Percentiles rank a stretch among this genome's conserved stretches.
Conservation (phyloP, 2,113 vertebrate species). For the Sitta europaea region DNA sequence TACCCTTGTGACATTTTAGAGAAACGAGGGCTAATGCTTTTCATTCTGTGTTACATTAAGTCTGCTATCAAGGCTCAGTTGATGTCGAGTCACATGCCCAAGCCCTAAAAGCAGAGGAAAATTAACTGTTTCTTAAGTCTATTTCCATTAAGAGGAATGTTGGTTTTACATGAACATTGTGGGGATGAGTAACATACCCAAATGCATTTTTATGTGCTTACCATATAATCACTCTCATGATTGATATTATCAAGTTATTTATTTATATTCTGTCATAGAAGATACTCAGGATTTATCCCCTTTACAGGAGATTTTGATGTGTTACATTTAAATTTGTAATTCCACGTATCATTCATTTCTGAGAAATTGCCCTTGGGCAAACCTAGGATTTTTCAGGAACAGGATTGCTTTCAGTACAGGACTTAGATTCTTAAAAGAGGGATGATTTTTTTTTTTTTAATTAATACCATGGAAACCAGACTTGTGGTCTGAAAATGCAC, state of each 20-base stretch:
- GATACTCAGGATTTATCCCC: neutral
- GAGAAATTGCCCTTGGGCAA: neutral
- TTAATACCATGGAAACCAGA: neutral
- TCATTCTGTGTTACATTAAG: neutral
- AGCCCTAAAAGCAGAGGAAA: neutral
- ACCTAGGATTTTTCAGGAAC: neutral
- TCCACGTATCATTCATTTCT: neutral
- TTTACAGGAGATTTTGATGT: neutral
- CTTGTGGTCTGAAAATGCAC: neutral
- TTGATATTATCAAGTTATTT: neutral
- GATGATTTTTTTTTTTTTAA: neutral
- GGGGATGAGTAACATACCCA: neutral
- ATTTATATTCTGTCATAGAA: neutral
- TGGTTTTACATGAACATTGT: neutral
- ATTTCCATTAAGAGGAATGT: neutral
- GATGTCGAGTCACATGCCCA: neutral
- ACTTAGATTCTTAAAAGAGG: neutral
- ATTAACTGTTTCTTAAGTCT: neutral
- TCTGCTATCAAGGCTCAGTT: neutral
- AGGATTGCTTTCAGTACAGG: neutral
- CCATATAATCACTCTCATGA: neutral
- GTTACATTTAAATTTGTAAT: neutral
- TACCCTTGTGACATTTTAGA: slow-evolving; percentile 30
- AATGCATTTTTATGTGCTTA: neutral
- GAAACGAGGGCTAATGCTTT: neutral